Conservation (phyloP, 2,888 invertebrate genomes). For the Monopis laevigella region DNA sequence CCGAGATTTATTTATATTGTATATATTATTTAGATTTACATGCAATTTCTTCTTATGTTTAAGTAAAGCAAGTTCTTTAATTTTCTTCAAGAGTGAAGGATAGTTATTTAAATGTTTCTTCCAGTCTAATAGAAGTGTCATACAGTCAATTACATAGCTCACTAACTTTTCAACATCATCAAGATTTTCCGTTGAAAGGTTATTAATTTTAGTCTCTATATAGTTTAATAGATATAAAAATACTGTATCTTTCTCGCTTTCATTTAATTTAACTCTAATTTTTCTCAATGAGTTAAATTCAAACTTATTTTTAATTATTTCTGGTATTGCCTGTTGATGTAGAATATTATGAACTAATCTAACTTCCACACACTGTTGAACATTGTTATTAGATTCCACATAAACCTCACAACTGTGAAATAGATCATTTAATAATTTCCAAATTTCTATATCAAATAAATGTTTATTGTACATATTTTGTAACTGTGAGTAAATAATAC, state of each 20-base stretch:
- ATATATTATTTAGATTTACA: slow-evolving; percentile 27
- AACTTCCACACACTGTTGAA: slow-evolving; percentile 30
- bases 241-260: slow-evolving; percentile 28
- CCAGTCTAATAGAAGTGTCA: no score
- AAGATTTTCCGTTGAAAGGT: slow-evolving; percentile 17
- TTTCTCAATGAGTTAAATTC: slow-evolving; percentile 26
- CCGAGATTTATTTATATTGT: slow-evolving; percentile 42
- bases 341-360: slow-evolving; percentile 32
- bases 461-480: slow-evolving; percentile 25
- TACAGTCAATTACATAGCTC: slow-evolving; percentile 26
- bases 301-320: slow-evolving; percentile 32
- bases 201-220: slow-evolving; percentile 20
- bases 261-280: slow-evolving; percentile 26
- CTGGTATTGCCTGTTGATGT: slow-evolving; percentile 28
- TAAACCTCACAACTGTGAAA: slow-evolving; percentile 34
- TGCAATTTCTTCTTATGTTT: slow-evolving; percentile 31
- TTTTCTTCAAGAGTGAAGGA: slow-evolving; percentile 29
- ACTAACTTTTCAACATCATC: slow-evolving; percentile 28
- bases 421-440: slow-evolving; percentile 34
- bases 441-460: slow-evolving; percentile 31
- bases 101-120: slow-evolving; percentile 31
- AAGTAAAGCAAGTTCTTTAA: slow-evolving; percentile 29
- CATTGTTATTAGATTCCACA: slow-evolving; percentile 27
- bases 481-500: slow-evolving; percentile 24
- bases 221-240: slow-evolving; percentile 33